These are phyloP conservation scores for Alauda arvensis DNA, from an alignment of 2,797 vertebrate genomes.

Conservation along the genomic window DNA sequence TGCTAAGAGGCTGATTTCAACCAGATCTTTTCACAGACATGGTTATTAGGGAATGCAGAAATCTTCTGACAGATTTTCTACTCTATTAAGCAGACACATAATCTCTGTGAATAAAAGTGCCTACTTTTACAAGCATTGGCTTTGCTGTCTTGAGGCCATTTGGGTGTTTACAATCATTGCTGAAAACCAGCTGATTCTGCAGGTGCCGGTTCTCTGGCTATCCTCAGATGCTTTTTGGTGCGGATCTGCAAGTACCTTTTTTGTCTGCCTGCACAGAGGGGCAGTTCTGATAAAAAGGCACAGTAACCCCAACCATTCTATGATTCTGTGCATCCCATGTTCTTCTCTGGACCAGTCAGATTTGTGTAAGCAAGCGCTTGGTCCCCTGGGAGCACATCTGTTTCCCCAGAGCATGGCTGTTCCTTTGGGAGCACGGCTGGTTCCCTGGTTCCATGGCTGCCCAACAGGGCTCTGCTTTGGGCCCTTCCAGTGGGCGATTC, in stretches of 20 bases:
- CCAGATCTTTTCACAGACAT: not conserved
- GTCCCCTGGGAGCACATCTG: not conserved
- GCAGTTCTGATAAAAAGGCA: not conserved
- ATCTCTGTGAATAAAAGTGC: not conserved
- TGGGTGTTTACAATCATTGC: not conserved
- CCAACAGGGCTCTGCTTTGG: not conserved
- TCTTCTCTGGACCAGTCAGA: not conserved
- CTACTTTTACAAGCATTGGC: not conserved
- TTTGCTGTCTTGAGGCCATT: not conserved
- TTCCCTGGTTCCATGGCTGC: not conserved
- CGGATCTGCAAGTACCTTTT: not conserved
- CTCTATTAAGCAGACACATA: constrained; percentile 2
- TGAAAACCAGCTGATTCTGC: not conserved
- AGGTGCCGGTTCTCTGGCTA: not conserved
- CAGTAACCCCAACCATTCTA: not conserved
- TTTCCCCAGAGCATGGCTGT: not conserved
- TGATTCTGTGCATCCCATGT: not conserved
- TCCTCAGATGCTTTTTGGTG: not conserved
- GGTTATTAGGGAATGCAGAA: not conserved
- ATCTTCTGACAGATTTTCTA: constrained; percentile 13
- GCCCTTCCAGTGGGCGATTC: fast-evolving
- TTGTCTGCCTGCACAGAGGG: not conserved
- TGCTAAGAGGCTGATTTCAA: not conserved
- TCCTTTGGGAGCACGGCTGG: fast-evolving
- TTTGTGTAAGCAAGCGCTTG: not conserved